Evolutionary conservation across 2,797 vertebrate genomes (phyloP), one percentile per base, ranked within the genome.

Genomic region (Eulemur coronatus): DNA sequence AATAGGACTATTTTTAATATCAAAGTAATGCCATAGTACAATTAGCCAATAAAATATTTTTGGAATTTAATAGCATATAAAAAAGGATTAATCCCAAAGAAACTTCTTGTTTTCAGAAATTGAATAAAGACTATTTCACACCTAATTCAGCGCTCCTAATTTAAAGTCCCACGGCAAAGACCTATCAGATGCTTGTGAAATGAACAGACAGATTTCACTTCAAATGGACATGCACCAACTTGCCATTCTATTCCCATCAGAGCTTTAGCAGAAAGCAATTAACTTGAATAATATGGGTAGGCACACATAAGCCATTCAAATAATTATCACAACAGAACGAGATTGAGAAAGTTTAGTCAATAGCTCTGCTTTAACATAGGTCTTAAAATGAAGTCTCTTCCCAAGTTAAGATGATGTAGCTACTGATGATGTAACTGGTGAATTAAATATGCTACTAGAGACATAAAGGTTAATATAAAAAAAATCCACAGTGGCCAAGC

Each of bases 1-100:
- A 86, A 86, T 7, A 91, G 22, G 41, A 86, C 41, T 76, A 50
- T 75, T 93, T 81, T 93, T 82, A 87, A 59, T 52, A 89, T 92
- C 43, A 88, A 92, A 88, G 82, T 84, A 91, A 73, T 91, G 35
- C 72, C 80, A 70, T n/a, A 89, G 35, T 61, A 84, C 12, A 91
- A 94, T 41, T 35, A 86, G 46, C 48, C 79, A 95, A 92, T 90
- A 69, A 50, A 65, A 9, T 76, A 73, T 57, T 52, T 81, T 82
- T 79, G 92, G 89, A 94, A 89, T 89, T 72, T 95, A 94, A 72
- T 5, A 94, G 88, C 28, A 96, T 35, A 75, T 30, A 67, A 89
- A 92, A 88, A 88, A 95, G 43, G 46, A 92, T 52, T 91, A 75
- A 50, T 76, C 20, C 3, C 38, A 86, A 81, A 92, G 41, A 35